Percentiles rank a stretch among this genome's conserved stretches.
These are phyloP conservation scores for Dasypus novemcinctus DNA, from an alignment of 2,113 vertebrate genomes.

Conservation along the genomic window DNA sequence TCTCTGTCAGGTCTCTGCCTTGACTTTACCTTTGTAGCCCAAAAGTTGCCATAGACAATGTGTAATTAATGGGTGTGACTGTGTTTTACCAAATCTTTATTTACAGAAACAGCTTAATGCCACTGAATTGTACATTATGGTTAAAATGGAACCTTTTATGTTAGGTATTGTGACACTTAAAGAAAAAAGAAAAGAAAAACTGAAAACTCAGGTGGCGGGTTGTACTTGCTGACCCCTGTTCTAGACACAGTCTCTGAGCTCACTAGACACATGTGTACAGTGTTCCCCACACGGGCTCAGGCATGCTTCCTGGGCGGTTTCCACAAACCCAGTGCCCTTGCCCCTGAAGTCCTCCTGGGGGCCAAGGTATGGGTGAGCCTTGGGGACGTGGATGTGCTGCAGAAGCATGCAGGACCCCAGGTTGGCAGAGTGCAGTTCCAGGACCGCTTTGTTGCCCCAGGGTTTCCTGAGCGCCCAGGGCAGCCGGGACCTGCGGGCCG, in stretches of 20 bases:
- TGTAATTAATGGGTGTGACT: background rate
- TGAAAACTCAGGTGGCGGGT: background rate
- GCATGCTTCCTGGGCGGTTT: background rate
- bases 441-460: slow-evolving; percentile 67
- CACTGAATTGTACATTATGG: too few species aligned
- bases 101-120: background rate
- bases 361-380: background rate
- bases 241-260: background rate
- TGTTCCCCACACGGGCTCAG: background rate
- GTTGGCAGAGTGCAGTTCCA: background rate
- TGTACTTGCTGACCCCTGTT: background rate
- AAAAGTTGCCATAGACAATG: too few species aligned
- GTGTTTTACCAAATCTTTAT: background rate
- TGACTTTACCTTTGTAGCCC: background rate
- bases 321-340: background rate
- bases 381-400: background rate
- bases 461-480: slow-evolving; percentile 86
- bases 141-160: too few species aligned
- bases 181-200: background rate
- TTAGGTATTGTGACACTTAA: too few species aligned
- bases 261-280: background rate
- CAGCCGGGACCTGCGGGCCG: slow-evolving; percentile 82
- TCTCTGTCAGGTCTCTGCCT: background rate
- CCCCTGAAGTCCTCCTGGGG: background rate
- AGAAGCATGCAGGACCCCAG: background rate